A percentile compares a stretch with the other conserved stretches of the same genome.
Conservation (phyloP, 2,888 invertebrate species). For the Melanostoma mellinum region DNA sequence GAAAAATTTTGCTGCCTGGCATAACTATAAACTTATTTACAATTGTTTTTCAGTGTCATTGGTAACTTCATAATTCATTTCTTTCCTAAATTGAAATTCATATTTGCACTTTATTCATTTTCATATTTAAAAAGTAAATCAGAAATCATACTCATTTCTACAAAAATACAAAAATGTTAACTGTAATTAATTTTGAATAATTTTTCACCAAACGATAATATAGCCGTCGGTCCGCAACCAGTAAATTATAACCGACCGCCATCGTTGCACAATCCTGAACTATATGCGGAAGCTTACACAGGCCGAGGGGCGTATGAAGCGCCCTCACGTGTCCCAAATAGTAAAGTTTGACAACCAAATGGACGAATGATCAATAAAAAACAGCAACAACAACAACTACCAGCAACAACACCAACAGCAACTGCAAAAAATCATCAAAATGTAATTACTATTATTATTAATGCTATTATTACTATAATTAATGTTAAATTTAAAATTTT, state of each 20-base stretch:
- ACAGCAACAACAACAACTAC: slow-evolving; percentile 72
- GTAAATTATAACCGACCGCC: slow-evolving; percentile 82
- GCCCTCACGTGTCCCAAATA: slow-evolving; percentile 78
- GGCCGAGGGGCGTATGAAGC: slow-evolving; percentile 81
- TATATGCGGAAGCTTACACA: slow-evolving; percentile 81
- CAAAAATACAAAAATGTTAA: too few relatives aligned
- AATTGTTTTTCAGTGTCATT: too few relatives aligned
- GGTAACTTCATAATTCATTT: too few relatives aligned
- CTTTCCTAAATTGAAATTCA: too few relatives aligned
- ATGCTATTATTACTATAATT: slow-evolving; percentile 68
- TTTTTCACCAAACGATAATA: background rate
- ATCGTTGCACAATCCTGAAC: slow-evolving; percentile 80
- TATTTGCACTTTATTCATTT: too few relatives aligned
- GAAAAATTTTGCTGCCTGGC: too few relatives aligned
- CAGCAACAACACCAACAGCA: slow-evolving; percentile 35
- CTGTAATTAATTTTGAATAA: too few relatives aligned
- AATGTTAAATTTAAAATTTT: slow-evolving; percentile 66
- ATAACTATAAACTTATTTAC: too few relatives aligned
- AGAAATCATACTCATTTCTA: too few relatives aligned
- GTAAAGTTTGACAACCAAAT: slow-evolving; percentile 80
- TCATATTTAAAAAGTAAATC: too few relatives aligned
- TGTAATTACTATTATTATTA: slow-evolving; percentile 72
- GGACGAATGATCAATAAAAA: slow-evolving; percentile 59
- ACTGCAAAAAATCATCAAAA: slow-evolving; percentile 69
- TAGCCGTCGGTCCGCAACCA: slow-evolving; percentile 82